Base-by-base conservation (phyloP, 2,113 vertebrate genomes). In the Beaufortia kweichowensis region DNA sequence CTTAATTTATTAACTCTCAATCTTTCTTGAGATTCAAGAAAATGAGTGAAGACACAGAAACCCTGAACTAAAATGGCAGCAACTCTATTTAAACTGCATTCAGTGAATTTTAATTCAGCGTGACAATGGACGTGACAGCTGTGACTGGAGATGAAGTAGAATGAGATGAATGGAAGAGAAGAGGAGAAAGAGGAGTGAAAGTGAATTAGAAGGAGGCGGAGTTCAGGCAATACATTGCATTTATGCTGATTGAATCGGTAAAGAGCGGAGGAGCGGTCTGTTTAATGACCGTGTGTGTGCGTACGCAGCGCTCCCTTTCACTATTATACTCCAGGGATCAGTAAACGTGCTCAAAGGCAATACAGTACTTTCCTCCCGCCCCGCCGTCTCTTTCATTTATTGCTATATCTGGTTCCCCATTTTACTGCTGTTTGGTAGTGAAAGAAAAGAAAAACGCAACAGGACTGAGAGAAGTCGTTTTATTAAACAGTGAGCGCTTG, bases 201-300 rank as follows among this genome's bases (percentile, higher is more conserved):
- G 55, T 28, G 68, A 53, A 62, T 61, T 12, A 31, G 21, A 26
- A 59, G 57, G 19, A 68, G 43, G 39, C 2, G 70, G 75, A n/a
- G 23, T 23, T 73, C 55, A 3, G 74, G 48, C 61, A 10, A 59
- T 73, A n/a, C 79, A 53, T 76, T 12, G 67, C 81, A 82, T 50
- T 74, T 62, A 39, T 57, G 69, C 31, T 77, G 78, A 83, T 65
- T 77, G 74, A 74, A 59, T 66, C 21, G 33, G 56, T 73, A 69
- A 57, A 68, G 39, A 8, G 31, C 46, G 26, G 39, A 31, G 63
- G 66, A 67, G 57, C 39, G 56, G 21, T 75, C 39, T 23, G 28
- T 41, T 43, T 61, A 83, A 68, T 75, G 74, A 57, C 28, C 64
- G 35, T 75, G 67, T 66, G 61, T 43, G 79, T 48, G 77, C 35